Conservation (phyloP, 2,797 vertebrate genomes). For the Pagetopsis macropterus region DNA sequence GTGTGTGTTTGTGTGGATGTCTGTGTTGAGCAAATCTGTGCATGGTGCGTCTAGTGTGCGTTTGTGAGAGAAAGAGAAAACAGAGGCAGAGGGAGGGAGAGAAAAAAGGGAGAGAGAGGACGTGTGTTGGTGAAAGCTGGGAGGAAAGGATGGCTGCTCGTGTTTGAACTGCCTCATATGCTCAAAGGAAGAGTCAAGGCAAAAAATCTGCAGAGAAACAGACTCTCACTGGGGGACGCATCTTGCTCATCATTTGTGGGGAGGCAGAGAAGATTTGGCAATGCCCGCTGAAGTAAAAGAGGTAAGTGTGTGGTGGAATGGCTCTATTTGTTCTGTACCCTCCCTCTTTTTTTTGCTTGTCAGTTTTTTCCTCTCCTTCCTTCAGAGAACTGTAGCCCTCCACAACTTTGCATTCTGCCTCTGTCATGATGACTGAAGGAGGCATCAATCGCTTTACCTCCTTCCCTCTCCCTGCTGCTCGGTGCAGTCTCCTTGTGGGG, state of each 20-base stretch:
- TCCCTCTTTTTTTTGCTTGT: slow-evolving; percentile 59
- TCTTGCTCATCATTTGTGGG: slow-evolving; percentile 68
- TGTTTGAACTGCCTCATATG: slow-evolving; percentile 78
- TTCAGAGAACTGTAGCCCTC: slow-evolving; percentile 67
- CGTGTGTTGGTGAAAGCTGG: slow-evolving; percentile 77
- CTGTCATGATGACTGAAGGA: slow-evolving; percentile 74
- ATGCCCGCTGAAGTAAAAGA: slow-evolving; percentile 86
- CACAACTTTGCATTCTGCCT: slow-evolving; percentile 65
- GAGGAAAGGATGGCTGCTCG: slow-evolving; percentile 82
- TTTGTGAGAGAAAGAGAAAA: slow-evolving; percentile 57
- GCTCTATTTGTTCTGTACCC: slow-evolving; percentile 67
- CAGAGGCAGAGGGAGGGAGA: slow-evolving; percentile 27
- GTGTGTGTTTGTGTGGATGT: slow-evolving; percentile 32
- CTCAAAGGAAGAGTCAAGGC: slow-evolving; percentile 67
- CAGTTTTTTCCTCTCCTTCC: slow-evolving; percentile 51
- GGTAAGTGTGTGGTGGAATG: slow-evolving; percentile 80
- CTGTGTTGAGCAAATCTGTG: slow-evolving; percentile 73
- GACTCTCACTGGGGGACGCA: slow-evolving; percentile 63
- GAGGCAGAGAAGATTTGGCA: slow-evolving; percentile 71
- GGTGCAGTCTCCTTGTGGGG: slow-evolving; percentile 76
- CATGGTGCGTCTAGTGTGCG: slow-evolving; percentile 67
- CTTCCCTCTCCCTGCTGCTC: slow-evolving; percentile 59
- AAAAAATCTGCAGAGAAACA: slow-evolving; percentile 51
- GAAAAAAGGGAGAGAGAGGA: slow-evolving; percentile 55
- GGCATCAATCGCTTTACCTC: slow-evolving; percentile 60